These are phyloP conservation scores for Streptopelia turtur DNA, from an alignment of 2,797 vertebrate species.

Conservation along the genomic window DNA sequence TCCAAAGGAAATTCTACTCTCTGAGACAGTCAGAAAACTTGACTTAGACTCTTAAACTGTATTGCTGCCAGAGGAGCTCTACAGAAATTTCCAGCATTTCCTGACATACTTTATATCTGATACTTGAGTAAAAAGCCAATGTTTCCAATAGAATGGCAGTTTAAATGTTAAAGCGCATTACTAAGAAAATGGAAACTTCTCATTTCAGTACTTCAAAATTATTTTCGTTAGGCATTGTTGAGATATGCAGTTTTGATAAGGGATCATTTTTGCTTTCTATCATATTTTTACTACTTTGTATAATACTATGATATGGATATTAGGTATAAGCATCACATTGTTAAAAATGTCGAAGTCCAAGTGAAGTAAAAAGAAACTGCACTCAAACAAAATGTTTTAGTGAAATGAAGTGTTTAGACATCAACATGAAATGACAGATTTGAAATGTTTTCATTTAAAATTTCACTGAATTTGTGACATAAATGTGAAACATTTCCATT, in stretches of 20 bases:
- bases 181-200: neutral
- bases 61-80: neutral
- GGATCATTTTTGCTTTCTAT: neutral
- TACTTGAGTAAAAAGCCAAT: neutral
- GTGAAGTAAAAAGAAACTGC: neutral
- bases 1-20: neutral
- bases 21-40: neutral
- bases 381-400: neutral
- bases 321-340: neutral
- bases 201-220: neutral
- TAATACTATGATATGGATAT: neutral
- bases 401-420: neutral
- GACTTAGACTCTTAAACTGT: neutral
- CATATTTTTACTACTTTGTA: neutral
- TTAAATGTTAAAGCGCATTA: neutral
- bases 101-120: neutral
- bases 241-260: neutral
- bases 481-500: neutral
- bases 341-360: neutral
- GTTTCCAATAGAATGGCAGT: neutral
- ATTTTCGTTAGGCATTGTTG: neutral
- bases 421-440: neutral
- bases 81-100: neutral
- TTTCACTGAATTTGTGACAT: neutral
- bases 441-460: slow-evolving; percentile 9